phyloP scores from a whole-genome alignment of 2,113 vertebrate genomes.

The Empidonax alnorum region DNA sequence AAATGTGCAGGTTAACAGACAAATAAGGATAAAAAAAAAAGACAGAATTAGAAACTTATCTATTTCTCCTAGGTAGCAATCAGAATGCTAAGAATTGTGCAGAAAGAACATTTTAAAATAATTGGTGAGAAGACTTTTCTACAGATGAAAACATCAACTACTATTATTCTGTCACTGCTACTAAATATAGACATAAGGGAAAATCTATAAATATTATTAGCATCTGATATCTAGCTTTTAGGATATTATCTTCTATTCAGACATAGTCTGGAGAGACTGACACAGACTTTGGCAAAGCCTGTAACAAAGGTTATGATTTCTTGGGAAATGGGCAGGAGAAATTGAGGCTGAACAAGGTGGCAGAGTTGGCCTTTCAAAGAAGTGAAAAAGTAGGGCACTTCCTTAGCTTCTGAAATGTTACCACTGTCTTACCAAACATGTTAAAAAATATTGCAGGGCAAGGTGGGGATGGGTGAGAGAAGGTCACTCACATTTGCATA shows the following conservation, averaged over 20 bases:
- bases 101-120: neutral
- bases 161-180: neutral
- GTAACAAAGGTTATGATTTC: neutral
- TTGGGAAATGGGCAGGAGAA: neutral
- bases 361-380: slow-evolving; percentile 24
- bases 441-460: slow-evolving; percentile 23
- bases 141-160: neutral
- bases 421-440: slow-evolving; percentile 7
- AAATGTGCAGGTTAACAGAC: neutral
- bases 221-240: neutral
- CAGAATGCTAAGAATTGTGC: neutral
- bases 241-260: neutral
- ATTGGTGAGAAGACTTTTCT: neutral
- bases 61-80: neutral
- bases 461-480: neutral
- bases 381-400: slow-evolving; percentile 8
- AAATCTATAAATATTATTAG: neutral
- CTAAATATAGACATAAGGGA: neutral
- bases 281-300: neutral
- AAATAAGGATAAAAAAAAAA: neutral
- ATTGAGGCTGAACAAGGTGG: neutral
- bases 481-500: slow-evolving; percentile 57
- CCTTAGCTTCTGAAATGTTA: slow-evolving; percentile 16
- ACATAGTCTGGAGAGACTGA: neutral
- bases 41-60: neutral